These are phyloP conservation scores for Beroe ovata DNA, from an alignment of 37 sponge, comb jelly and placozoan species.

Conservation along the genomic window DNA sequence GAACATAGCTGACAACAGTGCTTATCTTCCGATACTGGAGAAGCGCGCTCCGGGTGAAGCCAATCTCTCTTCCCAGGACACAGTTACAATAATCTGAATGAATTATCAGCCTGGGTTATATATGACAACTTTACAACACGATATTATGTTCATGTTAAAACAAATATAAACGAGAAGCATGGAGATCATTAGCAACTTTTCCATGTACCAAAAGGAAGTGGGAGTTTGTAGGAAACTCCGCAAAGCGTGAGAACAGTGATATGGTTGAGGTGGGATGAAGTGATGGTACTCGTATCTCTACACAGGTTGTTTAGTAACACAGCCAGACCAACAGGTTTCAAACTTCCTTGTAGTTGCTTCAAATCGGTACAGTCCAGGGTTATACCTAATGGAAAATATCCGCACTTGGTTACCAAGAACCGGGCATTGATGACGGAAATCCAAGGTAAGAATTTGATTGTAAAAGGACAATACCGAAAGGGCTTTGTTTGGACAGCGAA, in stretches of 20 bases:
- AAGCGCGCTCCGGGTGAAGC: conserved; percentile 11
- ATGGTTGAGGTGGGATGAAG: conserved; percentile 10
- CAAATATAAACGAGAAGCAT: no score
- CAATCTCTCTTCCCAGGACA: conserved; percentile 39
- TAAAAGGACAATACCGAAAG: conserved; percentile 23
- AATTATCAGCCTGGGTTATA: no score
- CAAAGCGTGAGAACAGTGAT: conserved; percentile 13
- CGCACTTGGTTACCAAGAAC: no score
- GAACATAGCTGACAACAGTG: conserved; percentile 7
- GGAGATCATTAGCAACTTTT: no score
- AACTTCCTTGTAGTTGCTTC: neutral
- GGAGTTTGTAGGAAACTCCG: conserved; percentile 29
- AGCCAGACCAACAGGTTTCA: conserved; percentile 45
- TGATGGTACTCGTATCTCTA: neutral
- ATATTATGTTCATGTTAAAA: no score
- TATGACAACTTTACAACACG: no score
- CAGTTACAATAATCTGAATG: conserved; percentile 47
- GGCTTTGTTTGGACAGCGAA: conserved; percentile 41
- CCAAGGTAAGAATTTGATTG: no score
- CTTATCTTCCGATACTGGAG: conserved; percentile 45
- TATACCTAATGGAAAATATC: no score
- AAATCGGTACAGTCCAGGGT: conserved; percentile 26
- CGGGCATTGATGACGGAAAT: no score
- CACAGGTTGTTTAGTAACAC: conserved; percentile 41
- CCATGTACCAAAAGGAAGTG: neutral